phyloP scores from a whole-genome alignment of 2,888 invertebrate genomes.

The Balanococcus diminutus region DNA sequence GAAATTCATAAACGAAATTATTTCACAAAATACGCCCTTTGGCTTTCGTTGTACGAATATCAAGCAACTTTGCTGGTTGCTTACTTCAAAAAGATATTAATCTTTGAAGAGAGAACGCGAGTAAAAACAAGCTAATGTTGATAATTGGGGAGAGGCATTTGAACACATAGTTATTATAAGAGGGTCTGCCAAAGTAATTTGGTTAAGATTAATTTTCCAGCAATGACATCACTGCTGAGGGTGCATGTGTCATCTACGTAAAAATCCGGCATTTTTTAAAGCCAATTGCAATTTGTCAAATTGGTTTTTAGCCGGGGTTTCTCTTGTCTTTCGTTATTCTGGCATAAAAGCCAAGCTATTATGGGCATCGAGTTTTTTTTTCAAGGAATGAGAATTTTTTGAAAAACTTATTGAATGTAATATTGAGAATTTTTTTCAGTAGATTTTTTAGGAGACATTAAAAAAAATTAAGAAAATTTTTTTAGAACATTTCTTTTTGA shows the following conservation, averaged over 20 bases:
- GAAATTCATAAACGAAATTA: conserved; percentile 16
- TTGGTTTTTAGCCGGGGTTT: not conserved
- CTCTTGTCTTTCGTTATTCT: too few species aligned
- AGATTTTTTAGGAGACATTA: too few species aligned
- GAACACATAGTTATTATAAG: not conserved
- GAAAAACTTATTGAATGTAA: too few species aligned
- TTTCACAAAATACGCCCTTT: not conserved
- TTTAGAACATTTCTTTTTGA: too few species aligned
- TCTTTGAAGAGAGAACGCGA: conserved; percentile 17
- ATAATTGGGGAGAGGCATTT: not conserved
- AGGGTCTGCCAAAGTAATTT: conserved; percentile 21
- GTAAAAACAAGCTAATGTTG: conserved; percentile 20
- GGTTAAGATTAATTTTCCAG: conserved; percentile 22
- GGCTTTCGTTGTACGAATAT: not conserved
- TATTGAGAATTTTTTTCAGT: too few species aligned
- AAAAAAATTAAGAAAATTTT: too few species aligned
- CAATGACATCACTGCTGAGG: not conserved
- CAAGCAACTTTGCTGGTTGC: not conserved
- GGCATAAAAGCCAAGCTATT: too few species aligned
- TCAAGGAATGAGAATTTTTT: too few species aligned
- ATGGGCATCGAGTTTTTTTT: too few species aligned
- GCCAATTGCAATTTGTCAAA: not conserved
- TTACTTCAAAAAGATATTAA: conserved; percentile 31
- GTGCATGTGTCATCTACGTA: not conserved
- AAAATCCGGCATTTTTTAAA: not conserved